Conservation (phyloP, 2,888 invertebrate genomes). For the Eilema caniola region DNA sequence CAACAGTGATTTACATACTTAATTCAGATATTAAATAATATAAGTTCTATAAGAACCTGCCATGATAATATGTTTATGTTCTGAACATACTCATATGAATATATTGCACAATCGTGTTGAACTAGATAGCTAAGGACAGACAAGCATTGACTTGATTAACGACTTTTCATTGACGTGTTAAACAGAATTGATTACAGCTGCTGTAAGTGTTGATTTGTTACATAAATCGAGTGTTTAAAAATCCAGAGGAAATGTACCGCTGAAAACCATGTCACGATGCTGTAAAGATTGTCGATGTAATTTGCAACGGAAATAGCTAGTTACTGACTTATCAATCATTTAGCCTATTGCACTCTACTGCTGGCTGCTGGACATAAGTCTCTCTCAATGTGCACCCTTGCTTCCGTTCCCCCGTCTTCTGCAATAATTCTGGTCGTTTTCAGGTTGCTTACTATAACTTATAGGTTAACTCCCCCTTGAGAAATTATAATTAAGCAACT, state of each 20-base stretch:
- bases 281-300: not conserved
- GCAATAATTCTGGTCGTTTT: no score
- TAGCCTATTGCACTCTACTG: no score
- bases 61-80: not conserved
- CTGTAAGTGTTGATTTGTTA: not conserved
- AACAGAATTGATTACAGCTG: slow-evolving; percentile 9
- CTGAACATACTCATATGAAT: slow-evolving; percentile 1
- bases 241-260: not conserved
- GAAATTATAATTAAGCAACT: no score
- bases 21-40: not conserved
- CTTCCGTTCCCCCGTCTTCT: no score
- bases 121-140: slow-evolving; percentile 11
- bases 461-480: no score
- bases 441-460: no score
- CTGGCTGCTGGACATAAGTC: no score
- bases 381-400: no score
- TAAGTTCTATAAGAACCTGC: not conserved
- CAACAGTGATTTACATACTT: slow-evolving; percentile 2
- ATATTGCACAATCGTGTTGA: slow-evolving; percentile 10
- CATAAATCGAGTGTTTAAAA: not conserved
- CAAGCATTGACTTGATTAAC: slow-evolving; percentile 15
- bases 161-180: slow-evolving; percentile 8
- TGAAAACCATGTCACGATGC: not conserved
- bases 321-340: not conserved
- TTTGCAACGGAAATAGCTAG: not conserved